These are phyloP conservation scores for Drosophila elegans DNA, from an alignment of 1,140 invertebrate species.

Conservation along the genomic window DNA sequence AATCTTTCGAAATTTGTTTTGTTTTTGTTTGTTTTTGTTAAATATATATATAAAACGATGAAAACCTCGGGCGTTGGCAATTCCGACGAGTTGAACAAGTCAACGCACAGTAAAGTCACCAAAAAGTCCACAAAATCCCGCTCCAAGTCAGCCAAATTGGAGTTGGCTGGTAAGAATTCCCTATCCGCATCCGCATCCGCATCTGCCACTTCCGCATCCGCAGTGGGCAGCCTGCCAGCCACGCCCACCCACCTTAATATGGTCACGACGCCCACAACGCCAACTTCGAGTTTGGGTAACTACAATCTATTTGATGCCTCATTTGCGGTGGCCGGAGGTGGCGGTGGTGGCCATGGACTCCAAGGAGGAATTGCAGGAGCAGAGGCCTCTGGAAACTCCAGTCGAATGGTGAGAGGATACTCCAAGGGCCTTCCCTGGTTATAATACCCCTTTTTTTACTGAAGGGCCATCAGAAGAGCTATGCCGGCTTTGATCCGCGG, in stretches of 20 bases:
- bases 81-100: slow-evolving; percentile 66
- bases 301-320: slow-evolving; percentile 74
- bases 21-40: too few relatives aligned
- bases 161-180: slow-evolving; percentile 51
- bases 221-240: slow-evolving; percentile 50
- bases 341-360: slow-evolving; percentile 35
- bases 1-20: slow-evolving; percentile 11
- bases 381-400: slow-evolving; percentile 34
- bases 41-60: slow-evolving; percentile 40
- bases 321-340: slow-evolving; percentile 55
- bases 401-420: slow-evolving; percentile 27
- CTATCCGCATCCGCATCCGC: background rate
- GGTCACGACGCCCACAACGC: slow-evolving; percentile 73
- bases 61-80: slow-evolving; percentile 60
- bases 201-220: slow-evolving; percentile 9
- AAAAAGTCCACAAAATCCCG: slow-evolving; percentile 81
- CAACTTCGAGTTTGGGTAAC: slow-evolving; percentile 52
- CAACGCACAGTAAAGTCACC: slow-evolving; percentile 58
- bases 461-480: slow-evolving; percentile 72
- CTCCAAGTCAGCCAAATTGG: slow-evolving; percentile 65
- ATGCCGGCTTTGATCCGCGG: slow-evolving; percentile 76
- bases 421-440: too few relatives aligned
- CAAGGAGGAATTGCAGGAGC: slow-evolving; percentile 9
- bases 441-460: background rate
- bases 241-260: slow-evolving; percentile 63